phyloP scores from a whole-genome alignment of 2,797 vertebrate genomes.

The Varecia variegata region DNA sequence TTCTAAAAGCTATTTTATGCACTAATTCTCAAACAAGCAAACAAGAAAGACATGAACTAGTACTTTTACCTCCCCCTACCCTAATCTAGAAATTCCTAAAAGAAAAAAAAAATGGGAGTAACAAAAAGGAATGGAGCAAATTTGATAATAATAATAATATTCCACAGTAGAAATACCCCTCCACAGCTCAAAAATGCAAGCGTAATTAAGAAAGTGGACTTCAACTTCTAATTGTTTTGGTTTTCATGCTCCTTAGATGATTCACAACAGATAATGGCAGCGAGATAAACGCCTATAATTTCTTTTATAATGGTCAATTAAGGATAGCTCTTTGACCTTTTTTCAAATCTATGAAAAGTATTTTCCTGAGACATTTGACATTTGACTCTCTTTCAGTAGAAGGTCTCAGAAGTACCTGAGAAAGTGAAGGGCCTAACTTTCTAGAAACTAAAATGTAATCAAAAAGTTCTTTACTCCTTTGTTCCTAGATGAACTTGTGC shows the following conservation, averaged over 20 bases:
- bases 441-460: slow-evolving; percentile 56
- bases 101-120: not conserved
- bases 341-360: slow-evolving; percentile 49
- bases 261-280: slow-evolving; percentile 61
- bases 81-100: slow-evolving; percentile 4
- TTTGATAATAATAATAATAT: not conserved
- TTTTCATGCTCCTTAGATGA: slow-evolving; percentile 36
- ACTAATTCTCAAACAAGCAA: slow-evolving; percentile 10
- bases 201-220: slow-evolving; percentile 25
- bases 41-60: not conserved
- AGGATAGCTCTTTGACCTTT: slow-evolving; percentile 54
- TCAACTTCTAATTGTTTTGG: slow-evolving; percentile 19
- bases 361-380: slow-evolving; percentile 66
- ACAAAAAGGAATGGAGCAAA: not conserved
- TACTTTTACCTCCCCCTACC: not conserved
- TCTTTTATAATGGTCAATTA: slow-evolving; percentile 60
- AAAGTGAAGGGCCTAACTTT: slow-evolving; percentile 59
- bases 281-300: slow-evolving; percentile 48
- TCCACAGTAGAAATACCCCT: not conserved
- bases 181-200: not conserved
- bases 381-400: slow-evolving; percentile 54
- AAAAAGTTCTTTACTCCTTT: slow-evolving; percentile 41
- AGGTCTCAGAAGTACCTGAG: slow-evolving; percentile 33
- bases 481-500: not conserved
- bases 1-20: not conserved